Evolutionary conservation across 2,888 invertebrate genomes (phyloP).

Genomic region (Drosophila recens): DNA sequence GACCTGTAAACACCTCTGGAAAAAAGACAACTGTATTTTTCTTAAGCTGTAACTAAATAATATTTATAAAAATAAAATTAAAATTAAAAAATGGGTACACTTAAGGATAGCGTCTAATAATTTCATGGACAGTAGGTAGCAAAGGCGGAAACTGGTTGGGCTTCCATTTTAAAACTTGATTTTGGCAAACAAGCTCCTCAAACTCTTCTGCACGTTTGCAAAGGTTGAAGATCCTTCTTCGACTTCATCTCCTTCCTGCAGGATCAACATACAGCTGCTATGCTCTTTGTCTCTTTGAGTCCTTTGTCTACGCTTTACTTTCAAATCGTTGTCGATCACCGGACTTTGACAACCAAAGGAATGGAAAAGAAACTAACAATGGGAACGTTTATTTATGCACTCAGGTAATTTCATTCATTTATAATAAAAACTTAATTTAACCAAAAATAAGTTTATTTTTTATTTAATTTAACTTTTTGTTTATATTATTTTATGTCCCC

Average conservation of each 20-base stretch:
- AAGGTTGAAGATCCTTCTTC: conserved; percentile 25
- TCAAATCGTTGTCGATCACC: conserved; percentile 42
- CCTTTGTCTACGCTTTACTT: conserved; percentile 38
- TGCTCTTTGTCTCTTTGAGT: conserved; percentile 43
- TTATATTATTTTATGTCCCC: too few species aligned
- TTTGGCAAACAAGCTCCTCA: conserved; percentile 42
- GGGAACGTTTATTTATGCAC: too few species aligned
- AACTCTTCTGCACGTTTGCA: background rate
- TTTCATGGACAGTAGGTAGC: background rate
- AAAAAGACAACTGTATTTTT: background rate
- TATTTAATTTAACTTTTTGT: too few species aligned
- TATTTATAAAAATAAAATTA: background rate
- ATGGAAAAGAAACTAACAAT: background rate
- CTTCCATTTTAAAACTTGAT: conserved; percentile 67
- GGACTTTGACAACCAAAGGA: conserved; percentile 40
- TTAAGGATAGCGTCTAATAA: too few species aligned
- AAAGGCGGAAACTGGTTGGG: conserved; percentile 46
- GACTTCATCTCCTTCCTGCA: background rate
- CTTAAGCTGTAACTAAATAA: too few species aligned
- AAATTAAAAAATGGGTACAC: conserved; percentile 4
- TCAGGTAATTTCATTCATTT: too few species aligned
- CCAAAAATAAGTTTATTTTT: too few species aligned
- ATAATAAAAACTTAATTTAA: too few species aligned
- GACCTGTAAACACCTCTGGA: background rate
- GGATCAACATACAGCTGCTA: conserved; percentile 39